These are phyloP conservation scores for Drosophila acutilabella DNA, from an alignment of 2,888 invertebrate species.

Conservation along the genomic window DNA sequence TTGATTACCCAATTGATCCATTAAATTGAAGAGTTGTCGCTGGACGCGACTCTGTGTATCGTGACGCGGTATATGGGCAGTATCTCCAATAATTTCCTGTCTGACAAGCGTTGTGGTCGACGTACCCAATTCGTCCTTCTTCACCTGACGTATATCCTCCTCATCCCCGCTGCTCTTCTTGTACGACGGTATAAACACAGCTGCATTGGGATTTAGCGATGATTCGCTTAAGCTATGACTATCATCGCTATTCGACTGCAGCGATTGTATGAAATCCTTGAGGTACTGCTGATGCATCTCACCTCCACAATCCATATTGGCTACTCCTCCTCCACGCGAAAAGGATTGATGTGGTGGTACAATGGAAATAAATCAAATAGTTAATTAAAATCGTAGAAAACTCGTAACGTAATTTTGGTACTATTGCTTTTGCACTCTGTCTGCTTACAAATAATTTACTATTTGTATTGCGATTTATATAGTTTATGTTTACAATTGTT, in stretches of 20 bases:
- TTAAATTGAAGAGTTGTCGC: slow-evolving; percentile 52
- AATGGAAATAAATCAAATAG: background rate
- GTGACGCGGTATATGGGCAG: background rate
- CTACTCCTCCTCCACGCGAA: slow-evolving; percentile 8
- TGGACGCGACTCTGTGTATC: slow-evolving; percentile 23
- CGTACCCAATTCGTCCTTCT: slow-evolving; percentile 10
- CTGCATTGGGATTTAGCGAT: slow-evolving; percentile 61
- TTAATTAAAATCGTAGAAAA: slow-evolving; percentile 6
- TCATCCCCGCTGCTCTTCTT: slow-evolving; percentile 20
- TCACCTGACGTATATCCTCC: background rate
- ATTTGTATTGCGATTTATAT: slow-evolving; percentile 38
- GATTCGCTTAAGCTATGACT: slow-evolving; percentile 28
- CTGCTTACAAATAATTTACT: slow-evolving; percentile 38
- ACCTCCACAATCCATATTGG: slow-evolving; percentile 28
- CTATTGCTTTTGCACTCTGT: slow-evolving; percentile 14
- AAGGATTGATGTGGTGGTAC: background rate
- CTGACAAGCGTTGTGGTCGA: slow-evolving; percentile 53
- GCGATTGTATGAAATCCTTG: slow-evolving; percentile 31
- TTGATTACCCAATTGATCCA: slow-evolving; percentile 53
- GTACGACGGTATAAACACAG: slow-evolving; percentile 61
- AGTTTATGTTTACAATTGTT: slow-evolving; percentile 35
- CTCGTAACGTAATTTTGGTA: slow-evolving; percentile 46
- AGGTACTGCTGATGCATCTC: slow-evolving; percentile 28
- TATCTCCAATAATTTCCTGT: slow-evolving; percentile 28
- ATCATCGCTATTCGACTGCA: slow-evolving; percentile 25